Conservation (phyloP, 2,797 vertebrate species). For the Macrochelys suwanniensis region DNA sequence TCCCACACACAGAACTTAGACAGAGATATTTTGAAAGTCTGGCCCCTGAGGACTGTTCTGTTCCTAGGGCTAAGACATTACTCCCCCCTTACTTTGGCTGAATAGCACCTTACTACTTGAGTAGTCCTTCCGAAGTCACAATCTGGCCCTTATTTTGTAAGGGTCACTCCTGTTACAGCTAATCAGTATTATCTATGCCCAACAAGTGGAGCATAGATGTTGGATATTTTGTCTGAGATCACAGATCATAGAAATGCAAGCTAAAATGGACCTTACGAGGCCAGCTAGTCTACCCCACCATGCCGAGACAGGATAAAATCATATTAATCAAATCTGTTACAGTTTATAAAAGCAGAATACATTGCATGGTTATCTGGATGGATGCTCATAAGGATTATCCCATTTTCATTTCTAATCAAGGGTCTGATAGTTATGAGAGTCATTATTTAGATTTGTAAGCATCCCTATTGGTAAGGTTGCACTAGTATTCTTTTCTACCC, state of each 20-base stretch:
- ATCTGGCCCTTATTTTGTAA: background rate
- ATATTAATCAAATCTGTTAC: background rate
- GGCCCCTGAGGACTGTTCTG: background rate
- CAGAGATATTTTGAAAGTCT: fast-evolving
- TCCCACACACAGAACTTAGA: background rate
- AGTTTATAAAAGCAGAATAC: background rate
- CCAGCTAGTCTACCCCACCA: background rate
- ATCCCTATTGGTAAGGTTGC: background rate
- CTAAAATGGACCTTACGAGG: background rate
- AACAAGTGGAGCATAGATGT: background rate
- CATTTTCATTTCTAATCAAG: background rate
- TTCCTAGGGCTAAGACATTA: background rate
- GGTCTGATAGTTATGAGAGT: no score
- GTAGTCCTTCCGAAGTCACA: background rate
- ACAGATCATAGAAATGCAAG: background rate
- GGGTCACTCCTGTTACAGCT: background rate
- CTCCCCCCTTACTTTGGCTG: background rate
- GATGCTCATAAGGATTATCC: background rate
- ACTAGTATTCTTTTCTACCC: background rate
- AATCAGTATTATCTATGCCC: background rate
- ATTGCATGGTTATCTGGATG: background rate
- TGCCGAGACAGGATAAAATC: background rate
- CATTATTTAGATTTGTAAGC: background rate
- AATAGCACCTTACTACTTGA: background rate
- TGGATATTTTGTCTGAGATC: background rate